phyloP scores from a whole-genome alignment of 2,797 vertebrate genomes.

The Varecia variegata region DNA sequence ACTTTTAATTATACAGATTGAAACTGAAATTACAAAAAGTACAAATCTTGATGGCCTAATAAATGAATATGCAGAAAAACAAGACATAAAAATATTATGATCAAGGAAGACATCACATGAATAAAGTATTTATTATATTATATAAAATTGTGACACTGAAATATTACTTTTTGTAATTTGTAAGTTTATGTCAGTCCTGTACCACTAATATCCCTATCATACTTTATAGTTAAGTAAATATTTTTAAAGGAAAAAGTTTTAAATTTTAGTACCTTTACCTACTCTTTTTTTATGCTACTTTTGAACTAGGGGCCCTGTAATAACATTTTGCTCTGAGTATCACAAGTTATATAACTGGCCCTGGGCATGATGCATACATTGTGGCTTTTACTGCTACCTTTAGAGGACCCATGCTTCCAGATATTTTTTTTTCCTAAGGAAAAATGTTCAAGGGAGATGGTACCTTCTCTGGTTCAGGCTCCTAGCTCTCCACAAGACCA shows the following conservation, averaged over 20 bases:
- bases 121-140: neutral
- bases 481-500: neutral
- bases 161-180: neutral
- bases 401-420: neutral
- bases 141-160: neutral
- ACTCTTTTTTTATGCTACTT: neutral
- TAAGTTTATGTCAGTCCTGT: neutral
- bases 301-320: neutral
- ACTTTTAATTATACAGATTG: neutral
- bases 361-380: too few species aligned
- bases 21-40: neutral
- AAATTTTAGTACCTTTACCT: neutral
- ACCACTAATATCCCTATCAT: neutral
- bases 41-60: neutral
- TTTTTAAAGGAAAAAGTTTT: neutral
- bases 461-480: neutral
- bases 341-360: rapidly evolving
- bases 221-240: neutral
- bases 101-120: neutral
- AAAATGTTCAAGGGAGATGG: neutral
- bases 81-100: neutral
- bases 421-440: neutral
- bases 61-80: neutral
- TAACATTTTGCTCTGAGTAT: neutral
- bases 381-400: neutral